Evolutionary conservation across 1,140 invertebrate genomes (phyloP), one percentile per base, ranked within the genome.

Genomic region (Drosophila aff.): DNA sequence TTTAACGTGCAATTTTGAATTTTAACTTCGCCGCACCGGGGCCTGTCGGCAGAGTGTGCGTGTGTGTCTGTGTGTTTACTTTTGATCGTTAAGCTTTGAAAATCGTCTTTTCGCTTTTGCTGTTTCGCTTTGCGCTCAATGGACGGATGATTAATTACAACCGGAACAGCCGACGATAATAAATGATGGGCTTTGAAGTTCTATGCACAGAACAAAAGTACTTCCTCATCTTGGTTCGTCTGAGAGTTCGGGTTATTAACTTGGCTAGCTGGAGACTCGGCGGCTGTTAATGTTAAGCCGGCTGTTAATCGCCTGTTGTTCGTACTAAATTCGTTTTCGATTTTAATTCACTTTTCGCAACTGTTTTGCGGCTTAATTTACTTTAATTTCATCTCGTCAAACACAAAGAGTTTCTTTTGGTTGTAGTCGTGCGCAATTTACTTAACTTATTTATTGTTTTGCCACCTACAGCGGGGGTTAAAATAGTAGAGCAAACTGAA

Each of bases 1-100:
- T 47, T 69, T 82, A 87, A 86, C 83, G 83, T 80, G 53, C 58
- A 68, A 55, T 72, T 82, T 87, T 89, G 76, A 69, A 87, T 83
- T 75, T 68, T 47, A 10, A 76, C 64, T 89, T 86, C 79, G 76
- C 72, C 66, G 38, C 63, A 53, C 61, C 18, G 43, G 41, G 52
- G 33, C 18, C 36, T 15, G 21, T 7, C n/a, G 15, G 2, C 16
- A 10, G 23, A 52, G 55, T 52, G 26, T 38, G 44, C 11, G 55
- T 43, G 52, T 36, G 33, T 57, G 46, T 60, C 33, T 73, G 67
- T 74, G 55, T 83, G 63, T 67, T 73, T 80, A 67, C 72, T 79
- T 76, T 76, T 79, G 77, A 89, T 89, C 81, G 66, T 81, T 83
- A 72, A 74, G 68, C 73, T 86, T 83, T 80, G 60, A 79, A 66